These are phyloP conservation scores for Blastomussa wellsi DNA, from an alignment of 92 coral and sea anemone genomes.

Conservation along the genomic window DNA sequence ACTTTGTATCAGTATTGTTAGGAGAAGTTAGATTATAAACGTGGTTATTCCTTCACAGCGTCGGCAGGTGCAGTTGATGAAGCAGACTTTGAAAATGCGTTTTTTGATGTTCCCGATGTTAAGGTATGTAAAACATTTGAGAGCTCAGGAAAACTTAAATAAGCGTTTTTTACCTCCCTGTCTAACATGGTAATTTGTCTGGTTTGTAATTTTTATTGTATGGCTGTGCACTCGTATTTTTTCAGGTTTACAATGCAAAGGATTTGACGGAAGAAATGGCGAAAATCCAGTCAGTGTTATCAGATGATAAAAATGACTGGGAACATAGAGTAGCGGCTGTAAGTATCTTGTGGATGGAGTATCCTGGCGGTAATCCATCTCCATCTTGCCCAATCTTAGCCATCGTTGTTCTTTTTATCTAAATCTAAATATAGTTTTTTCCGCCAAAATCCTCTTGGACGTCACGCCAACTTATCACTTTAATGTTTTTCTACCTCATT, in stretches of 20 bases:
- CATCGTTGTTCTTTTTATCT: neutral
- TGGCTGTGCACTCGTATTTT: neutral
- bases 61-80: slow-evolving; percentile 99
- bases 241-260: slow-evolving; percentile 73
- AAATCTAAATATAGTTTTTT: no score
- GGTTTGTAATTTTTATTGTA: neutral
- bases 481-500: neutral
- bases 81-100: slow-evolving; percentile 86
- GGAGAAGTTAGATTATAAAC: neutral
- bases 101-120: slow-evolving; percentile 81
- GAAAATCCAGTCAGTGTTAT: slow-evolving; percentile 74
- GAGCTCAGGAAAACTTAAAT: neutral
- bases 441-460: no score
- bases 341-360: slow-evolving; percentile 15
- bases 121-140: slow-evolving; percentile 52
- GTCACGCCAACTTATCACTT: no score
- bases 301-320: slow-evolving; percentile 93
- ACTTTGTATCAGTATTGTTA: no score
- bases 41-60: slow-evolving; percentile 41
- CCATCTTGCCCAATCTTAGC: neutral
- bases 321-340: slow-evolving; percentile 95
- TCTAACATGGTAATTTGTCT: neutral
- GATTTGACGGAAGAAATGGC: slow-evolving; percentile 91
- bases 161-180: neutral
- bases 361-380: neutral